Conservation (phyloP, 2,888 invertebrate genomes). For the Listrodromus nycthemerus region DNA sequence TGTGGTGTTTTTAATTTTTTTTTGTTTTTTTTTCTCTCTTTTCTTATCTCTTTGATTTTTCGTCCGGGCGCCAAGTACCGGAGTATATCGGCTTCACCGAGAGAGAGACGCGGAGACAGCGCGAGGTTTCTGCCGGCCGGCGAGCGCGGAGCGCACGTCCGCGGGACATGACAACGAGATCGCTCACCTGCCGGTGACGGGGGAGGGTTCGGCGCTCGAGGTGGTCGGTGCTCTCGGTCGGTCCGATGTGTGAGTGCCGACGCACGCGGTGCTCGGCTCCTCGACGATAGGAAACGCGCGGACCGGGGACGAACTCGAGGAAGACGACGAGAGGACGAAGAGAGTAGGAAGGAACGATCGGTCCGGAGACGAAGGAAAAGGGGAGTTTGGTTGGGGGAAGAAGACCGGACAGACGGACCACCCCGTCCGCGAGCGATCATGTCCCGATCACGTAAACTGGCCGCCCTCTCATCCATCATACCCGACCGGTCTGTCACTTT, state of each 20-base stretch:
- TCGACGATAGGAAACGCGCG: conserved; percentile 38
- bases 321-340: conserved; percentile 44
- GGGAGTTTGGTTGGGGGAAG: conserved; percentile 15
- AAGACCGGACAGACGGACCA: conserved; percentile 77
- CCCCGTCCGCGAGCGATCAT: conserved; percentile 82
- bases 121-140: conserved; percentile 58
- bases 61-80: conserved; percentile 2
- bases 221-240: conserved; percentile 62
- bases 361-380: conserved; percentile 29
- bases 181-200: conserved; percentile 82
- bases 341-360: conserved; percentile 49
- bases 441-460: conserved; percentile 84
- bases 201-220: conserved; percentile 65
- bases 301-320: conserved; percentile 50
- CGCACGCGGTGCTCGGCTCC: conserved; percentile 10
- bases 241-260: conserved; percentile 30
- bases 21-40: not conserved
- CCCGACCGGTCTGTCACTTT: conserved; percentile 80
- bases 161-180: conserved; percentile 81
- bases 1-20: not conserved
- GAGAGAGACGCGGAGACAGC: not conserved
- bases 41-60: not conserved
- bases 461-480: conserved; percentile 84
- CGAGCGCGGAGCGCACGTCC: conserved; percentile 72
- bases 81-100: conserved; percentile 12